Base-by-base conservation (phyloP, 2,113 vertebrate genomes). In the Athene cunicularia region DNA sequence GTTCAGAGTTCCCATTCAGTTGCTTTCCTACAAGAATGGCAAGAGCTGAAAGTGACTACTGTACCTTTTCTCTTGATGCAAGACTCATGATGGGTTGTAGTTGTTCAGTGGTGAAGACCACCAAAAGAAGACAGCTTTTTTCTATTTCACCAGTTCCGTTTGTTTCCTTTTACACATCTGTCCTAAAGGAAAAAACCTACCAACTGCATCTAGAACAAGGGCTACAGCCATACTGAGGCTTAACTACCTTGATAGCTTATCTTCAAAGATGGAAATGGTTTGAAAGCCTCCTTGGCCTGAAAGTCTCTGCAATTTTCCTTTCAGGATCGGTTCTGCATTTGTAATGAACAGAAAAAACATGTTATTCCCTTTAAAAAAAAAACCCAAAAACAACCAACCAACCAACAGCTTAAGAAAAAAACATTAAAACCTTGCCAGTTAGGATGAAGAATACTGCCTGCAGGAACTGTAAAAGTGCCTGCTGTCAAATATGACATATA, bases 401-500 rank as follows among this genome's bases (percentile, higher is more conserved):
- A 39, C 39, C 39, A 32, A 6, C 9, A 68, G 9, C 71, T 87
- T 59, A 88, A 77, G 59, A 89, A 63, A 87, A 94, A 89, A 74
- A 11, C 47, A 87, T 96, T 85, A 84, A 88, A 92, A 27, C 23
- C 53, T 93, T 82, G 39, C 80, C 67, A 77, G 70, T 32, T 94
- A 49, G 62, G 56, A 60, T 89, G 92, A 96, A 92, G 90, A 95
- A 77, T 52, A 50, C 70, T 94, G 80, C 79, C 80, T 93, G 14
- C 30, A 88, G 75, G 84, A 94, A 30, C 73, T 64, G 71, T 81
- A 60, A 55, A 96, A 88, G 75, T 84, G 56, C 62, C 53, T 64
- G 35, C 87, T 96, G 85, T 95, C 85, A 93, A 56, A 68, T 39
- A 60, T 67, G 86, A 91, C 86, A 82, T 76, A 73, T 32, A 60